These are phyloP conservation scores for Cydia amplana DNA, from an alignment of 1,140 invertebrate genomes.

Conservation along the genomic window DNA sequence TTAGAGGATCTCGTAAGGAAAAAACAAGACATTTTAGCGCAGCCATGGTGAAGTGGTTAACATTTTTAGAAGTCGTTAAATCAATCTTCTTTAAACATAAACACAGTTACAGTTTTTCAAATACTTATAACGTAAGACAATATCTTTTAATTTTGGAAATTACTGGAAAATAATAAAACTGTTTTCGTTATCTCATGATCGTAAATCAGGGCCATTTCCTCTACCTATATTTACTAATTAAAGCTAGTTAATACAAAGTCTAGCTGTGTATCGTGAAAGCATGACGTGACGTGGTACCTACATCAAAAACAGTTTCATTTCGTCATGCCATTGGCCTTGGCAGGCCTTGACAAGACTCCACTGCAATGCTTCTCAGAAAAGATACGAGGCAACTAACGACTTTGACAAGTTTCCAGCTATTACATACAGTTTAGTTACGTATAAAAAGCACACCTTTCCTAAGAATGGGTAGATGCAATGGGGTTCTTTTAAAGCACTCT, in stretches of 20 bases:
- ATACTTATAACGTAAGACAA: neutral
- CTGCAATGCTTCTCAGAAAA: too few species aligned
- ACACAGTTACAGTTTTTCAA: neutral
- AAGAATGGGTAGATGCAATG: too few species aligned
- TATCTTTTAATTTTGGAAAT: neutral
- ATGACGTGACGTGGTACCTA: too few species aligned
- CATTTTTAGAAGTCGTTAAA: neutral
- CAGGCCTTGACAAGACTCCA: too few species aligned
- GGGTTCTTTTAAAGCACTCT: too few species aligned
- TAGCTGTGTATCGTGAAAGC: neutral
- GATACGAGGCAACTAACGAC: too few species aligned
- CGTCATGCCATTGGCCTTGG: too few species aligned
- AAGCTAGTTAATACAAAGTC: neutral
- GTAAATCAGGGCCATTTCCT: neutral
- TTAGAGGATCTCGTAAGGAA: neutral
- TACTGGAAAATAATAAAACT: neutral
- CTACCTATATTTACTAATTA: neutral
- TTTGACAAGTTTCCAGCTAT: too few species aligned
- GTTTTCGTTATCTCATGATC: neutral
- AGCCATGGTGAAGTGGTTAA: neutral
- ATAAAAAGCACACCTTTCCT: too few species aligned
- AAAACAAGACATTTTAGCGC: neutral
- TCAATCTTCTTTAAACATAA: neutral
- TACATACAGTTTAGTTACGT: too few species aligned
- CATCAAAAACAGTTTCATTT: too few species aligned